phyloP scores from a whole-genome alignment of 2,888 invertebrate species.

The Steromphala cineraria region DNA sequence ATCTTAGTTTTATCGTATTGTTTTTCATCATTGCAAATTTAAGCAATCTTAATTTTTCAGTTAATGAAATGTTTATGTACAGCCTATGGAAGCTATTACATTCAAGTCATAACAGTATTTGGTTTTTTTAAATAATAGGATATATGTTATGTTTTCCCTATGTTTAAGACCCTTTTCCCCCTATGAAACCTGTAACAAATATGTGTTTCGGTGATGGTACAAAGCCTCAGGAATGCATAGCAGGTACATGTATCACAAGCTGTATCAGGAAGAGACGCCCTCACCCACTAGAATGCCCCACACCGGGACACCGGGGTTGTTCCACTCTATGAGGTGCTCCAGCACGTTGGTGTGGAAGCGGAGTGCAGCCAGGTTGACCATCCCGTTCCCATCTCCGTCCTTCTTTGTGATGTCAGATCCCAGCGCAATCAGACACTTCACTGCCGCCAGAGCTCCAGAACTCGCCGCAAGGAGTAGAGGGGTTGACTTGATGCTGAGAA shows the following conservation, averaged over 20 bases:
- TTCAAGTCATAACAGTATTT: too few relatives aligned
- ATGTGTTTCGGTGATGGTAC: not conserved
- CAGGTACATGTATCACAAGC: not conserved
- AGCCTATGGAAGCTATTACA: too few relatives aligned
- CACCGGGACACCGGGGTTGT: constrained; percentile 68
- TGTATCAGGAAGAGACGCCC: constrained; percentile 25
- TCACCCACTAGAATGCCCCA: constrained; percentile 73
- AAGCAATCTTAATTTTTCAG: too few relatives aligned
- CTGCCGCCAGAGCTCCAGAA: constrained; percentile 71
- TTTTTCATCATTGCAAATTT: too few relatives aligned
- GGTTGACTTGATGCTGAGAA: constrained; percentile 64
- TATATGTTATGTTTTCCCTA: too few relatives aligned
- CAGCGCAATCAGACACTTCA: constrained; percentile 69
- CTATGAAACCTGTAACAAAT: too few relatives aligned
- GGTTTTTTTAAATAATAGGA: too few relatives aligned
- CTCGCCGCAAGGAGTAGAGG: constrained; percentile 73
- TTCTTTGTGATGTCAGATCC: constrained; percentile 65
- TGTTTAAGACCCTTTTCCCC: too few relatives aligned
- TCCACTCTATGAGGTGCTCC: constrained; percentile 72
- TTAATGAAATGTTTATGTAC: too few relatives aligned
- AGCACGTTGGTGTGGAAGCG: constrained; percentile 74
- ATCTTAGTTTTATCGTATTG: too few relatives aligned
- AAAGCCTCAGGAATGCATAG: not conserved
- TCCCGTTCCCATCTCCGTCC: constrained; percentile 68
- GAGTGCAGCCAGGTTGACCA: constrained; percentile 72